Conservation (phyloP, 2,797 vertebrate species). For the Pelodytes ibericus region DNA sequence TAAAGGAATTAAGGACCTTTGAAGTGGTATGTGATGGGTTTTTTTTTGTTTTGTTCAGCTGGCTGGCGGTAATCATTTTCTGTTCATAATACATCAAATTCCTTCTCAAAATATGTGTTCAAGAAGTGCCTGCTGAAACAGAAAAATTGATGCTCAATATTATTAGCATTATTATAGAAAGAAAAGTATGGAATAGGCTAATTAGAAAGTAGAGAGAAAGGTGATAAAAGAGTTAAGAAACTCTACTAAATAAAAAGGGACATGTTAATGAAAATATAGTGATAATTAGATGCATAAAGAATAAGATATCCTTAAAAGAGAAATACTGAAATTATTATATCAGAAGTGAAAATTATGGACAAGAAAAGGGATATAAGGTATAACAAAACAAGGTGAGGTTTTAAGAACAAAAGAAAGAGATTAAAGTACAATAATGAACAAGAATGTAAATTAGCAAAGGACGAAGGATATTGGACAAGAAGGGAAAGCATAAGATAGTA, state of each 20-base stretch:
- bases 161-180: too few relatives aligned
- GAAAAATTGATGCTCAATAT: too few relatives aligned
- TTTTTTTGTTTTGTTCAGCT: background rate
- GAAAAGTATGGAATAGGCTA: too few relatives aligned
- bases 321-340: background rate
- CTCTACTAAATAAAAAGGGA: slow-evolving; percentile 23
- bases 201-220: slow-evolving; percentile 20
- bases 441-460: background rate
- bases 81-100: too few relatives aligned
- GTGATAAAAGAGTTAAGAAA: slow-evolving; percentile 21
- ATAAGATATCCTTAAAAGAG: slow-evolving; percentile 5
- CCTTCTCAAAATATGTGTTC: too few relatives aligned
- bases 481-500: background rate
- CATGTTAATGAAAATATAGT: background rate
- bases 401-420: background rate
- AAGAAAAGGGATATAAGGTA: slow-evolving; percentile 2
- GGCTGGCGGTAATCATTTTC: background rate
- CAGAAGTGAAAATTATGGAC: background rate
- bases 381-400: slow-evolving; percentile 1
- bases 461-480: background rate
- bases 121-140: too few relatives aligned
- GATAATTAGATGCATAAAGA: slow-evolving; percentile 24
- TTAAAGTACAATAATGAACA: background rate
- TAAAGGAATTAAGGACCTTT: background rate
- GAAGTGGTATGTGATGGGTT: background rate